Percentiles rank a stretch among this genome's conserved stretches.
Conservation (phyloP, 2,113 vertebrate genomes). For the Lycocorax pyrrhopterus region DNA sequence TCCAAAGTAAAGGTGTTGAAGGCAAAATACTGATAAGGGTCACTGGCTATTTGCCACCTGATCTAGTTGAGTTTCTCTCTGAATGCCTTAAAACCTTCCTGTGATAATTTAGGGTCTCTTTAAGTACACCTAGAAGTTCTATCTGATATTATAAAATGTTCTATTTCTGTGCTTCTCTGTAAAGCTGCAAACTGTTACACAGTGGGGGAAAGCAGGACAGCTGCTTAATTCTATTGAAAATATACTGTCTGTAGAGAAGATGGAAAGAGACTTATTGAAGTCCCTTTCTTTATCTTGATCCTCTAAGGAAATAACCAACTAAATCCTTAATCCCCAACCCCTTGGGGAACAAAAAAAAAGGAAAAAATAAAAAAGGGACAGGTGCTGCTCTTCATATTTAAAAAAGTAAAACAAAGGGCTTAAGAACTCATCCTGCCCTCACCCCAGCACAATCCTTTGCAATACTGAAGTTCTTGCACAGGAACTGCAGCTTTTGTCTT, state of each 20-base stretch:
- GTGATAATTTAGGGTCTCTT: neutral
- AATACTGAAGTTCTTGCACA: neutral
- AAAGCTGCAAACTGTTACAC: neutral
- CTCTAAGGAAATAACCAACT: slow-evolving; percentile 45
- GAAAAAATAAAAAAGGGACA: neutral
- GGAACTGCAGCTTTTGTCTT: neutral
- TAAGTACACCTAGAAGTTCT: neutral
- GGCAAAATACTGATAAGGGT: neutral
- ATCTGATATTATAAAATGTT: neutral
- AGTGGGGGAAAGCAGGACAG: neutral
- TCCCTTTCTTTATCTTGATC: slow-evolving; percentile 31
- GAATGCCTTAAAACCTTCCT: neutral
- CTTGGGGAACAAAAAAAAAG: neutral
- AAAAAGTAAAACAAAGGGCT: neutral
- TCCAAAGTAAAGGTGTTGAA: neutral
- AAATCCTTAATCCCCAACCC: slow-evolving; percentile 38
- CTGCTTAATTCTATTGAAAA: slow-evolving; percentile 31
- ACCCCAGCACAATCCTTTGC: neutral
- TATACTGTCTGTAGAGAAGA: neutral
- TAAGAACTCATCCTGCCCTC: neutral
- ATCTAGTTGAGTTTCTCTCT: neutral
- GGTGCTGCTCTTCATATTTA: slow-evolving; percentile 16
- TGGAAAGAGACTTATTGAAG: slow-evolving; percentile 15
- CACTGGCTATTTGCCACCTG: neutral
- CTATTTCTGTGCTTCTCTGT: neutral